Base-by-base conservation (phyloP, 2,888 invertebrate species). In the Sclerodermus sp. region DNA sequence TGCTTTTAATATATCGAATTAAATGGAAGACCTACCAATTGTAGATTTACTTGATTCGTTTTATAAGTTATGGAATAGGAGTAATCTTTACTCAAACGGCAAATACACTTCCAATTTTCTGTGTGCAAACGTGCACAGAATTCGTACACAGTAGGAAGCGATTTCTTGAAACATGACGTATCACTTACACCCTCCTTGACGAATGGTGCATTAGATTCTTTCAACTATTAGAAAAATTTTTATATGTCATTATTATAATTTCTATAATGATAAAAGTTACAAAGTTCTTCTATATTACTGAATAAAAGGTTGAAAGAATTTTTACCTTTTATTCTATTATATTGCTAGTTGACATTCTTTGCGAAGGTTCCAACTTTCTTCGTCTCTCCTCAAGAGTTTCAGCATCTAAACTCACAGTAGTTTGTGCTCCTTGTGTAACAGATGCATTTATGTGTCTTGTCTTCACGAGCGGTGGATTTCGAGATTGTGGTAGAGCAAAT, bases 391-490 rank as follows among this genome's bases (percentile, higher is more conserved):
- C 77, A 42, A 76, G 71, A 29, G 70, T 59, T 36, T 77, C 77
- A 41, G 71, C 53, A 49, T 77, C 76, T 36, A 76, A 62, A 48
- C 73, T 76, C 61, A 74, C 60, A 32, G 74, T 63, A 29, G 73
- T 57, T 45, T 64, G 67, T 12, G 68, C 44, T 42, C 64, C 63
- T 45, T 68, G 68, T 12, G 56, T 61, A 38, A 74, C 64, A 49
- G 82, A 79, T 17, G 86, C 83, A 66, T 83, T 85, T 41, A 90
- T 86, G 71, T 90, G 89, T 43, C 90, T 84, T 66, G 90, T 90
- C 78, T 92, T 93, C 44, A 88, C 82, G 46, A 93, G 81, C 8
- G 91, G 92, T 51, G 92, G 93, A 76, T 91, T 87, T 71, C 90
- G 88, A 51, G 79, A 79, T 67, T 85, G 85, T 0, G 87, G 84